phyloP scores from a whole-genome alignment of 2,113 vertebrate species.

The Lophura nycthemera region DNA sequence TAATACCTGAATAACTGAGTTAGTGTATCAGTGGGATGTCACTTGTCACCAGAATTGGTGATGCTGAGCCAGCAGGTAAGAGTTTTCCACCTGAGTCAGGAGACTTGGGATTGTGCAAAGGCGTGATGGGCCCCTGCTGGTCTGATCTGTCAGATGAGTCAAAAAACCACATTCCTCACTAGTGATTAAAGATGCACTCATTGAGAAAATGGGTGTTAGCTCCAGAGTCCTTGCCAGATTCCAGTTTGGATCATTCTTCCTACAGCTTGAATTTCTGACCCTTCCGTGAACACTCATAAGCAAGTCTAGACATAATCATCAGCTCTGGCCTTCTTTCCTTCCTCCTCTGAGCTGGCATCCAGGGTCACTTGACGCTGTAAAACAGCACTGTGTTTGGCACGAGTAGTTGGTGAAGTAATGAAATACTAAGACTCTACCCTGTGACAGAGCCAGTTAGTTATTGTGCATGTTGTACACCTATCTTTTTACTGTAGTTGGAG shows the following conservation, averaged over 20 bases:
- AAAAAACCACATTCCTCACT: not conserved
- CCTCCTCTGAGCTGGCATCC: not conserved
- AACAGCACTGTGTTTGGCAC: not conserved
- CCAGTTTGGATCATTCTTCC: not conserved
- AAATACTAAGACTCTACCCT: not conserved
- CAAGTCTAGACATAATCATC: not conserved
- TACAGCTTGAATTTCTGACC: not conserved
- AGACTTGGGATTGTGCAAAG: not conserved
- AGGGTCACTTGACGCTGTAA: not conserved
- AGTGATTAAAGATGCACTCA: not conserved
- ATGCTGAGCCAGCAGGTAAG: not conserved
- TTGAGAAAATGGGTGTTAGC: not conserved
- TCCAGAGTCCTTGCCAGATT: not conserved
- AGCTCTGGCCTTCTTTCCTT: not conserved
- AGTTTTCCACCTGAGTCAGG: not conserved
- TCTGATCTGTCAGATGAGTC: not conserved
- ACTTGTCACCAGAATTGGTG: not conserved
- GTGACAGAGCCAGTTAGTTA: not conserved
- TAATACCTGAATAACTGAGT: not conserved
- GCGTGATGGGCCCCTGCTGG: not conserved
- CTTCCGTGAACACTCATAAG: not conserved
- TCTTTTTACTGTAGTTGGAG: not conserved
- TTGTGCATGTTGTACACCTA: rapidly evolving
- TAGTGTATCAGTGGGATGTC: not conserved
- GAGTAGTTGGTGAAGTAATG: not conserved